Base-by-base conservation (phyloP, 2,797 vertebrate genomes). In the Gymnothorax reevesii region DNA sequence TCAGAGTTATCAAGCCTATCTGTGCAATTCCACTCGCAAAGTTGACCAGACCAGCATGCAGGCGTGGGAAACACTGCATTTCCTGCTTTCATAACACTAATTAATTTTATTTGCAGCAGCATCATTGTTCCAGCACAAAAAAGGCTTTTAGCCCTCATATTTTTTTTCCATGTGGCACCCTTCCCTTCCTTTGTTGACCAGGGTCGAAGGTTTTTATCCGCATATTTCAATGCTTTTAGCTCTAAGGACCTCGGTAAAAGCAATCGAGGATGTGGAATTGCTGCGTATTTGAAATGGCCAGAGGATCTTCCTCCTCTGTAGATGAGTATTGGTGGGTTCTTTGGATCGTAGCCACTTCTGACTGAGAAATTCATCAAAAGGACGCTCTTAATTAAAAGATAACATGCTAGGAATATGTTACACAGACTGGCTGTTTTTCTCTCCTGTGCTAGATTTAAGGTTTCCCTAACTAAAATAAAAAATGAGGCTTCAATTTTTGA, bases 331-430 rank as follows among this genome's bases (percentile, higher is more conserved):
- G 5, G 52, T 22, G 49, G 49, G 49, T 7, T 22, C 55, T 52
- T 80, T 55, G 25, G 77, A 54, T 54, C 4, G 17, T 55, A 6
- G 73, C 73, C 62, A 17, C 22, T 66, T 2, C 25, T 20, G 20
- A 3, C 27, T 13, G 33, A 4, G 5, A 77, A 77, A 77, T 4
- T 17, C 52, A 55, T 80, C 10, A 52, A 55, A 7, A 7, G 20
- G n/a, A 80, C 52, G 55, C 17, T 10, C 77, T 55, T 80, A 80
- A 54, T 55, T 55, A 80, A 80, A 55, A 55, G 52, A 80, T 80
- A 54, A 80, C 20, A 80, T 10, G 52, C 49, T 20, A 55, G 49
- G 25, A 7, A 22, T 22, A 15, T 55, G 7, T 80, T 20, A 54
- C 22, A 52, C 15, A 9, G 49, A 20, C 49, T 8, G n/a, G 77